Evolutionary conservation across 2,113 vertebrate genomes (phyloP).

Genomic region (Tonatia bakeri): DNA sequence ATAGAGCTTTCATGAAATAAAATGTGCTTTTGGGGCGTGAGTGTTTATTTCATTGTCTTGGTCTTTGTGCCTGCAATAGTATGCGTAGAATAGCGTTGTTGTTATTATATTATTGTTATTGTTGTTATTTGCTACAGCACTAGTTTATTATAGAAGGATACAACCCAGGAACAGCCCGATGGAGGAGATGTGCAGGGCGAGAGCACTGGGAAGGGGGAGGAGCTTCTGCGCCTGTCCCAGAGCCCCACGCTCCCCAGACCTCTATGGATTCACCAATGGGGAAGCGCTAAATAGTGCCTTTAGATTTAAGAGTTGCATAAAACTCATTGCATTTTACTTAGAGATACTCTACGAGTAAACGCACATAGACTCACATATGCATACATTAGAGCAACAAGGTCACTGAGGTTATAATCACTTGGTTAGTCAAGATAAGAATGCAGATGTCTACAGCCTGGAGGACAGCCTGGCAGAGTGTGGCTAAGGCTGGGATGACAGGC

Average conservation of each 20-base stretch:
- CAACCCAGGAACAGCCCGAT: neutral
- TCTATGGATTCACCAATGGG: neutral
- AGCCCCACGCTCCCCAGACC: neutral
- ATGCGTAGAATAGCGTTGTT: neutral
- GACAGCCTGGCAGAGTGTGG: neutral
- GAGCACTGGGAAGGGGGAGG: neutral
- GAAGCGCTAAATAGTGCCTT: neutral
- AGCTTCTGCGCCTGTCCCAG: neutral
- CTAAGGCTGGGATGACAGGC: neutral
- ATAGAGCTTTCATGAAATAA: neutral
- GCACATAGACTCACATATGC: neutral
- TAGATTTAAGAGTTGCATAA: constrained; percentile 31
- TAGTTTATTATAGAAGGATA: neutral
- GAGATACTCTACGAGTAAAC: neutral
- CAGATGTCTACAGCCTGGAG: neutral
- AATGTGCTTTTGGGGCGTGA: neutral
- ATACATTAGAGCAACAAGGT: neutral
- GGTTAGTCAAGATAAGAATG: neutral
- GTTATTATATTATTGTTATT: neutral
- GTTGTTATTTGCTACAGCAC: neutral
- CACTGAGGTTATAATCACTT: neutral
- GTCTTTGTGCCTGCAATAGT: neutral
- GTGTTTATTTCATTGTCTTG: neutral
- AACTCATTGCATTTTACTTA: neutral
- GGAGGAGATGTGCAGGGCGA: neutral